Percentiles rank a stretch among this genome's conserved stretches.
These are phyloP conservation scores for Allophyes oxyacanthae DNA, from an alignment of 2,888 invertebrate genomes.

Conservation along the genomic window DNA sequence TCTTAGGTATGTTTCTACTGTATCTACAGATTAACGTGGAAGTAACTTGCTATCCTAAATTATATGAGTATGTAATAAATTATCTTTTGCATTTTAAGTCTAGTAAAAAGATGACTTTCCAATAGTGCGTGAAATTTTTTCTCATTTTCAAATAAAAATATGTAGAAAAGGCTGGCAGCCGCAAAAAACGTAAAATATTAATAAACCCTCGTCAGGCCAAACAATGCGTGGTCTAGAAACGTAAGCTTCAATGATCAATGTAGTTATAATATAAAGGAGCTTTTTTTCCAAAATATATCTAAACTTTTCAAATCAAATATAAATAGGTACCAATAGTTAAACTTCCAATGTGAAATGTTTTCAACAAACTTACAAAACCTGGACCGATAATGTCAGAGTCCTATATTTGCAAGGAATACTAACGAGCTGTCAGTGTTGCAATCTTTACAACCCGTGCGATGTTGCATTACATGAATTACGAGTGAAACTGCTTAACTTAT, in stretches of 20 bases:
- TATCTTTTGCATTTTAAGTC: neutral
- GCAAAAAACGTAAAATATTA: neutral
- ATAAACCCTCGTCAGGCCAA: neutral
- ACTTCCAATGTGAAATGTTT: constrained; percentile 2
- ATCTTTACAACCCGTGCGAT: constrained; percentile 24
- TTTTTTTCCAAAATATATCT: neutral
- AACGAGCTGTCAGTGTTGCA: constrained; percentile 37
- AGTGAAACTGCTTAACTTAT: neutral
- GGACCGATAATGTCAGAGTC: constrained; percentile 16
- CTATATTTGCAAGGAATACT: constrained; percentile 26
- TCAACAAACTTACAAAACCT: constrained; percentile 26
- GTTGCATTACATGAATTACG: constrained; percentile 35
- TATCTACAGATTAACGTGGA: neutral
- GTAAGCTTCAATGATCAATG: neutral
- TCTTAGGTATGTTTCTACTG: too few relatives aligned
- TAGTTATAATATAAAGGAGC: too few relatives aligned
- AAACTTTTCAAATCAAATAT: too few relatives aligned
- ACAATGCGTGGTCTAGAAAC: constrained; percentile 1
- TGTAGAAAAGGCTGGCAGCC: neutral
- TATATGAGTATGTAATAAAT: too few relatives aligned
- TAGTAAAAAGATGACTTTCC: neutral
- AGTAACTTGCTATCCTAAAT: neutral
- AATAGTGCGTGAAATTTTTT: too few relatives aligned
- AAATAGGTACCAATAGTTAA: too few relatives aligned
- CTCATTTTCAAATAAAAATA: neutral